A percentile compares a stretch with the other conserved stretches of the same genome.
Conservation (phyloP, 2,797 vertebrate species). For the Semotilus atromaculatus region DNA sequence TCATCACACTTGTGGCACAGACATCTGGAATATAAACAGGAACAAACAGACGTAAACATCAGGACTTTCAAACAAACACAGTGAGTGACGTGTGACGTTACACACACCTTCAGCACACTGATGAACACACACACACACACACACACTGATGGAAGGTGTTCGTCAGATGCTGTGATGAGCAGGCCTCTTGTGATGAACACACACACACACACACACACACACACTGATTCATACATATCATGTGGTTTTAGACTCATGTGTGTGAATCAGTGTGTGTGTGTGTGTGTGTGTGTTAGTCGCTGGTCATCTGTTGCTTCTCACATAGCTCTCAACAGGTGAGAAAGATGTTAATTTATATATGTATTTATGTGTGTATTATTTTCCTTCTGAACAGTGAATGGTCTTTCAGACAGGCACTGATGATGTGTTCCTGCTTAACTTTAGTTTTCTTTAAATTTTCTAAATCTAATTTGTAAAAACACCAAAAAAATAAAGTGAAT, state of each 20-base stretch:
- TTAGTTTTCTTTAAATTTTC: too few relatives aligned
- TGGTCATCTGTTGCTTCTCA: background rate
- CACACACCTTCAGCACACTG: background rate
- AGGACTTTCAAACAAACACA: constrained; percentile 14
- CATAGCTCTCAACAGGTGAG: background rate
- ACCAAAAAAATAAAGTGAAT: too few relatives aligned
- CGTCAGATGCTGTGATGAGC: background rate
- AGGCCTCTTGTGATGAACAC: too few relatives aligned
- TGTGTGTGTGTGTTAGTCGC: background rate
- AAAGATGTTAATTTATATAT: background rate
- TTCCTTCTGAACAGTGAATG: background rate
- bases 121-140: too few relatives aligned
- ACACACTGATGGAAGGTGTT: background rate
- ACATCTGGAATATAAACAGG: constrained; percentile 24
- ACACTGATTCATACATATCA: background rate
- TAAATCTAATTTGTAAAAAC: too few relatives aligned
- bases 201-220: background rate
- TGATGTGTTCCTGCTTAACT: background rate
- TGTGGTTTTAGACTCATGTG: background rate
- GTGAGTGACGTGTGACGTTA: background rate
- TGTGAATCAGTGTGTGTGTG: background rate
- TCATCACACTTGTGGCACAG: constrained; percentile 16
- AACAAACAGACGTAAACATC: constrained; percentile 24
- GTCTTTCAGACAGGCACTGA: background rate
- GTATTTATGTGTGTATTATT: background rate